Conservation (phyloP, 2,113 vertebrate genomes). For the Eonycteris spelaea region DNA sequence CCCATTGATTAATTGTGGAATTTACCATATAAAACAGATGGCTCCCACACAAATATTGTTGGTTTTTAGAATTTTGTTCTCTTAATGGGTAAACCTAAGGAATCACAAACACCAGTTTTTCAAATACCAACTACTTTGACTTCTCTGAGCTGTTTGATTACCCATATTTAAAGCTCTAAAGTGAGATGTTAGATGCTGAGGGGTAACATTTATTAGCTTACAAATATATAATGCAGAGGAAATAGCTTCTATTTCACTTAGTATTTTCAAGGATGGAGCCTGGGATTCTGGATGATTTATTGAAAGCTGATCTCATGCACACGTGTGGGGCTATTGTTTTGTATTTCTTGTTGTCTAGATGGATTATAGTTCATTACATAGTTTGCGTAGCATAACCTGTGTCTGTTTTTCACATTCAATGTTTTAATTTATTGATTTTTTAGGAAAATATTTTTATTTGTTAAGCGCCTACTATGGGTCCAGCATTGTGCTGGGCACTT, state of each 20-base stretch:
- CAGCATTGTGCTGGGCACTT: neutral
- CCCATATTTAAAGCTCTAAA: neutral
- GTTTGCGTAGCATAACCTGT: neutral
- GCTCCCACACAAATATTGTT: neutral
- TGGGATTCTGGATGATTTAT: neutral
- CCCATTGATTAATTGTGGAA: neutral
- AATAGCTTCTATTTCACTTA: neutral
- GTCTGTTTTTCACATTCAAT: constrained; percentile 30
- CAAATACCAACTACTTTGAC: neutral
- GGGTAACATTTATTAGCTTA: neutral
- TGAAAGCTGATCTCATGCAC: neutral
- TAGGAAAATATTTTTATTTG: neutral
- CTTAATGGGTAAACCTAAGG: neutral
- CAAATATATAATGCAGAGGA: neutral
- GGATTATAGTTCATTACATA: neutral
- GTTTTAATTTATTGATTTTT: neutral
- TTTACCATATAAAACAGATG: neutral
- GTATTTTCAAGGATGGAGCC: neutral
- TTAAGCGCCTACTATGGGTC: neutral
- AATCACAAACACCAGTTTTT: neutral
- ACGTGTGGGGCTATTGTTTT: neutral
- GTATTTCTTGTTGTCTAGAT: neutral
- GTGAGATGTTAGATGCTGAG: neutral
- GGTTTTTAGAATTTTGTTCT: neutral
- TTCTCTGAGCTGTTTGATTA: neutral